Evolutionary conservation across 2,797 vertebrate species (phyloP).

Genomic region (Anas capensis): DNA sequence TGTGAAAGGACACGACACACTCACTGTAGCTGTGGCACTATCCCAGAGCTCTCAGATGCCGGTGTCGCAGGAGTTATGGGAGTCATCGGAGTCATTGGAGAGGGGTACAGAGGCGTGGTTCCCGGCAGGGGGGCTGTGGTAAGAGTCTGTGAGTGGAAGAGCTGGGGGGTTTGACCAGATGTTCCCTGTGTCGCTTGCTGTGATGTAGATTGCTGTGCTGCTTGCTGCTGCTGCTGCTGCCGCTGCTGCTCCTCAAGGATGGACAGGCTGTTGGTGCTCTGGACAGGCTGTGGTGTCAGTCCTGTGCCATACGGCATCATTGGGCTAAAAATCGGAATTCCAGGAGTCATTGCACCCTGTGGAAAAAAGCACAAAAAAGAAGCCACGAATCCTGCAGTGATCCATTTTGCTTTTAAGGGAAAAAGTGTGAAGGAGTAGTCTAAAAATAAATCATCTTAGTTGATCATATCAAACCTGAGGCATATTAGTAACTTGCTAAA

Average conservation of each 20-base stretch:
- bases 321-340: conserved; percentile 93
- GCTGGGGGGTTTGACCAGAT: conserved; percentile 93
- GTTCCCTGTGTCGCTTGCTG: conserved; percentile 86
- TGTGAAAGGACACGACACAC: conserved; percentile 56
- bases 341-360: conserved; percentile 95
- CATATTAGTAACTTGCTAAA: background rate
- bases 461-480: background rate
- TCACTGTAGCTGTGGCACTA: conserved; percentile 97
- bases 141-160: conserved; percentile 94
- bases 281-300: conserved; percentile 95
- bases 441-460: background rate
- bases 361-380: background rate
- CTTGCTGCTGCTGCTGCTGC: conserved; percentile 86
- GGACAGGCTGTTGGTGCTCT: conserved; percentile 93
- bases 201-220: conserved; percentile 74
- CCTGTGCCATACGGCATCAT: conserved; percentile 99
- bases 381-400: background rate
- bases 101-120: conserved; percentile 91
- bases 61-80: conserved; percentile 96
- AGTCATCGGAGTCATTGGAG: conserved; percentile 94
- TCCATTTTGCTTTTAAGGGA: background rate
- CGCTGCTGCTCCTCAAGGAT: conserved; percentile 95
- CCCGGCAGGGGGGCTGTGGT: conserved; percentile 95
- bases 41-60: conserved; percentile 96
- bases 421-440: background rate